Evolutionary conservation across 2,888 invertebrate species (phyloP).

Genomic region (Caenorhabditis uteleia): DNA sequence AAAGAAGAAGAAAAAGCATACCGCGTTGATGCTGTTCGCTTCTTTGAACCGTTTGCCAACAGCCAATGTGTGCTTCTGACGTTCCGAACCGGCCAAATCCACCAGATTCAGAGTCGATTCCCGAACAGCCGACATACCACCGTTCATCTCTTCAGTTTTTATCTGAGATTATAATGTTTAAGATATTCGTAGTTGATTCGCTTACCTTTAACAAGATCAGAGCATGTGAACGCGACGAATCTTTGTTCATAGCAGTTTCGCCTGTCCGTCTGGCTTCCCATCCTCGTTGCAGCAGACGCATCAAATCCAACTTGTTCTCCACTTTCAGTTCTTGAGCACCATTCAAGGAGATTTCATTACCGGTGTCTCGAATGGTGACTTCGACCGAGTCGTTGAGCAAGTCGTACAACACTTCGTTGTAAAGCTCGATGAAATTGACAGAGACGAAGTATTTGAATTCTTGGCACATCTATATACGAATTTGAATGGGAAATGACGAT

Average conservation of each 20-base stretch:
- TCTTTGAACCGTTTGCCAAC: constrained; percentile 71
- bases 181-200: not conserved
- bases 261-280: constrained; percentile 71
- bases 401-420: constrained; percentile 72
- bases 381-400: constrained; percentile 63
- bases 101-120: constrained; percentile 72
- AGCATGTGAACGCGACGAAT: constrained; percentile 72
- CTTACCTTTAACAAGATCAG: constrained; percentile 70
- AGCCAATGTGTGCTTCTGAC: constrained; percentile 71
- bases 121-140: constrained; percentile 65
- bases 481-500: constrained; percentile 1
- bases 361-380: constrained; percentile 24
- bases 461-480: constrained; percentile 67
- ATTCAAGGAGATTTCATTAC: constrained; percentile 15
- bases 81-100: constrained; percentile 72
- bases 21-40: constrained; percentile 71
- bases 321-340: constrained; percentile 10
- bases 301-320: constrained; percentile 23
- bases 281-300: constrained; percentile 53
- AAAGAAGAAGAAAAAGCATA: constrained; percentile 2
- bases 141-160: constrained; percentile 66
- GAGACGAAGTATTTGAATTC: constrained; percentile 68
- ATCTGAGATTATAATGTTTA: constrained; percentile 11
- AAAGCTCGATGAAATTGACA: constrained; percentile 72
- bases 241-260: constrained; percentile 72